These are phyloP conservation scores for Entomobrya multifasciata DNA, from an alignment of 2,888 invertebrate genomes.

Conservation along the genomic window DNA sequence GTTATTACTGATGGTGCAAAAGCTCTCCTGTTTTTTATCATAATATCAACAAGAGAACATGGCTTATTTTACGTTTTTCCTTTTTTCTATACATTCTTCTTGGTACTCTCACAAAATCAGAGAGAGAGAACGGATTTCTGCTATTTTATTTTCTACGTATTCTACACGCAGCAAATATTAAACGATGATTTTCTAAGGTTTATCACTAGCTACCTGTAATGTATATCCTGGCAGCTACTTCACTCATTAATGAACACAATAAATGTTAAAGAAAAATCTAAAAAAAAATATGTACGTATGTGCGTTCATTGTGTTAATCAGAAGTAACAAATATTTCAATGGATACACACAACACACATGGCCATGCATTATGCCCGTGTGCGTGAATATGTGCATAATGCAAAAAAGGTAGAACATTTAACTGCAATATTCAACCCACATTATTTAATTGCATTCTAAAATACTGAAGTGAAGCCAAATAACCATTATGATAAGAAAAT, in stretches of 20 bases:
- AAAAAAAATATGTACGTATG: not conserved
- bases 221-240: constrained; percentile 54
- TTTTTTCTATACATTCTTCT: not conserved
- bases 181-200: constrained; percentile 8
- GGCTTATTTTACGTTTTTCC: constrained; percentile 8
- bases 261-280: constrained; percentile 67
- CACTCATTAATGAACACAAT: constrained; percentile 71
- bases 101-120: not conserved
- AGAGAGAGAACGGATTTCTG: not conserved
- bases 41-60: not conserved
- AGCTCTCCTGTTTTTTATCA: not conserved
- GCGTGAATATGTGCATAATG: not conserved
- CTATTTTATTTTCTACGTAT: not conserved
- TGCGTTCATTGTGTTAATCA: constrained; percentile 15
- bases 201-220: constrained; percentile 69
- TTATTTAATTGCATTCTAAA: too few species aligned
- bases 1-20: not conserved
- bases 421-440: too few species aligned
- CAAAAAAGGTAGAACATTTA: too few species aligned
- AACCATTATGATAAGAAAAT: too few species aligned
- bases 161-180: not conserved
- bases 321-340: not conserved
- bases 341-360: not conserved
- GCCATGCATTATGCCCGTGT: not conserved
- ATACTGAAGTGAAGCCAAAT: too few species aligned